Percentiles rank a stretch among this genome's conserved stretches.
phyloP scores from a whole-genome alignment of 2,113 vertebrate species.

The Mastomys coucha region DNA sequence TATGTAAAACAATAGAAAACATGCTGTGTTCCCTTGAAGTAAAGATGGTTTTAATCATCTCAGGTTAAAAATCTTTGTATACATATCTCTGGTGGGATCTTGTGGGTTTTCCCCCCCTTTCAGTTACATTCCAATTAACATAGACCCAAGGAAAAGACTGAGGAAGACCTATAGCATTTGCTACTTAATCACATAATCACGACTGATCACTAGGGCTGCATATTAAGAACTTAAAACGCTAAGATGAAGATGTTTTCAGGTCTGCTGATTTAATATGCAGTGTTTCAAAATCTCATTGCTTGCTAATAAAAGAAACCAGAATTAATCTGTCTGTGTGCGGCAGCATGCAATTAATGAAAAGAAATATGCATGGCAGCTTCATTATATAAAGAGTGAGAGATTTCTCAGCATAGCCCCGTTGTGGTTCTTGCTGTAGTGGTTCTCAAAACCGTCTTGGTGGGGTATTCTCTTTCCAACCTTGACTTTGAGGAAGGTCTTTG shows the following conservation, averaged over 20 bases:
- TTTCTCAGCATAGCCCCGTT: neutral
- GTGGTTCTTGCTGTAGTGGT: neutral
- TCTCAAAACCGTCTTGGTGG: neutral
- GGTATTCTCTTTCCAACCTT: neutral
- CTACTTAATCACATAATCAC: neutral
- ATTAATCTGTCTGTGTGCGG: constrained; percentile 18
- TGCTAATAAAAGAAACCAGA: constrained; percentile 50
- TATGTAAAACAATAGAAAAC: neutral
- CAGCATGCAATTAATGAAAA: constrained; percentile 44
- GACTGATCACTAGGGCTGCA: constrained; percentile 20
- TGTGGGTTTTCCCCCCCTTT: no score
- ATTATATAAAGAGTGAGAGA: constrained; percentile 8
- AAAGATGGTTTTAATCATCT: neutral
- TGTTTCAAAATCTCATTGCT: constrained; percentile 4
- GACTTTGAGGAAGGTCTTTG: neutral
- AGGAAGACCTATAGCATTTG: neutral
- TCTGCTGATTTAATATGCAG: constrained; percentile 33
- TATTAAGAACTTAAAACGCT: constrained; percentile 26
- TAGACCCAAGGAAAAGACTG: neutral
- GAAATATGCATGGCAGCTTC: neutral
- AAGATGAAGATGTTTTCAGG: constrained; percentile 54
- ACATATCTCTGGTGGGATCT: neutral
- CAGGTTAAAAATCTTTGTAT: neutral
- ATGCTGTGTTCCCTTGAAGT: neutral
- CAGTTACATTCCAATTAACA: neutral